These are phyloP conservation scores for Tenthredo amoena DNA, from an alignment of 2,888 invertebrate genomes.

Conservation along the genomic window DNA sequence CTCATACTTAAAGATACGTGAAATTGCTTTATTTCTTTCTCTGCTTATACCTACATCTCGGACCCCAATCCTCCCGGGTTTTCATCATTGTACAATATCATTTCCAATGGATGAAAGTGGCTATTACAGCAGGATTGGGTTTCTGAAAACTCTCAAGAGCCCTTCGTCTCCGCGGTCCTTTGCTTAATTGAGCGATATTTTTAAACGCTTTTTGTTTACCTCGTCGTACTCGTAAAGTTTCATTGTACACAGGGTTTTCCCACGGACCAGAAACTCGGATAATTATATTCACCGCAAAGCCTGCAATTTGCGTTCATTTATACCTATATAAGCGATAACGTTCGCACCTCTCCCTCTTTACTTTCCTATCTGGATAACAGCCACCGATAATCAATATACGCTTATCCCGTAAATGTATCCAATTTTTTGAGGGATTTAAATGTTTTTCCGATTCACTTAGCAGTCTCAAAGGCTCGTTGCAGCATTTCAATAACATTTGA, in stretches of 20 bases:
- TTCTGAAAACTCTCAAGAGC: not conserved
- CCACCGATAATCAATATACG: not conserved
- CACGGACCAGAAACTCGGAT: not conserved
- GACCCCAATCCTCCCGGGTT: not conserved
- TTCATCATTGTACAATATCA: not conserved
- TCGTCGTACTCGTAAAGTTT: not conserved
- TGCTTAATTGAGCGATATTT: not conserved
- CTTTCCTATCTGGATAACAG: not conserved
- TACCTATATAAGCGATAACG: not conserved
- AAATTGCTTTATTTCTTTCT: not conserved
- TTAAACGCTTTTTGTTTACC: not conserved
- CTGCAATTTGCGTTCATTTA: conserved; percentile 37
- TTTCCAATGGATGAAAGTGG: not conserved
- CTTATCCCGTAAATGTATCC: not conserved
- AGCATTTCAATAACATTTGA: not conserved
- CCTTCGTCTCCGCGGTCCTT: not conserved
- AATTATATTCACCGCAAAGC: conserved; percentile 30
- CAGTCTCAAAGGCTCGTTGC: not conserved
- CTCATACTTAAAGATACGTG: not conserved
- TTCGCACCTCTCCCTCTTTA: not conserved
- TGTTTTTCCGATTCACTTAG: not conserved
- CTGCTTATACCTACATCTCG: not conserved
- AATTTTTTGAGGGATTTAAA: not conserved
- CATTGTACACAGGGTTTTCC: not conserved
- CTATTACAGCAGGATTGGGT: not conserved